Conservation (phyloP, 2,888 invertebrate genomes). For the Lissocephala sabroskyi region DNA sequence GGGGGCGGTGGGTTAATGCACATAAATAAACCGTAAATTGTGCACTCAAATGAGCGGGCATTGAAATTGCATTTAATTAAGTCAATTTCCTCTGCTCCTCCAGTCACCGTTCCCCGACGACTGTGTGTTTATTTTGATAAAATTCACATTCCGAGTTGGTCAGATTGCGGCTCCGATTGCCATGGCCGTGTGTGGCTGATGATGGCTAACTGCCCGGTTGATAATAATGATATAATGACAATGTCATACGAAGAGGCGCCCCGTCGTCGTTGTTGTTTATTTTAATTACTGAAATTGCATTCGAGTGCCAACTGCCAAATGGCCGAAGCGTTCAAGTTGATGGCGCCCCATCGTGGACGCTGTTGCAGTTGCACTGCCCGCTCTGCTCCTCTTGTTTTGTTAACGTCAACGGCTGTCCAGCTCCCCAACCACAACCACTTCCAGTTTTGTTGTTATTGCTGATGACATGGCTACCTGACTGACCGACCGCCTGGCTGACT, state of each 20-base stretch:
- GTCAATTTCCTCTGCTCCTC: slow-evolving; percentile 34
- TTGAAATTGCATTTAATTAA: slow-evolving; percentile 63
- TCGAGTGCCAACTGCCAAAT: slow-evolving; percentile 54
- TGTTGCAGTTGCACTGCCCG: background rate
- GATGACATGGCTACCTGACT: slow-evolving; percentile 26
- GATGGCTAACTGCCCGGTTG: too few species aligned
- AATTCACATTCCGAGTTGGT: slow-evolving; percentile 13
- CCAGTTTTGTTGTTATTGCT: slow-evolving; percentile 19
- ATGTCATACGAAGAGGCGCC: slow-evolving; percentile 17
- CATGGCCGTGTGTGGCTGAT: too few species aligned
- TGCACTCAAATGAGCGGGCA: slow-evolving; percentile 53
- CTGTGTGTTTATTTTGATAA: slow-evolving; percentile 40
- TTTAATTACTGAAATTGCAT: slow-evolving; percentile 66
- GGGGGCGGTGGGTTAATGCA: too few species aligned
- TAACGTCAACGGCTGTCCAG: slow-evolving; percentile 27
- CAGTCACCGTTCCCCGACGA: slow-evolving; percentile 12
- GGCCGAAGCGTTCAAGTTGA: slow-evolving; percentile 20
- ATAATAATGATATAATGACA: slow-evolving; percentile 38
- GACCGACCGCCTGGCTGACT: too few species aligned
- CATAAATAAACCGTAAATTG: slow-evolving; percentile 56
- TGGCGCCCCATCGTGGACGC: background rate
- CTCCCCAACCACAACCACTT: background rate
- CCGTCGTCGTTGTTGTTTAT: slow-evolving; percentile 41
- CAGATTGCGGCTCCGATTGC: too few species aligned
- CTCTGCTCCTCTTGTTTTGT: slow-evolving; percentile 41